Evolutionary conservation across 1,140 invertebrate species (phyloP).

Genomic region (Drosophila kanapiae): DNA sequence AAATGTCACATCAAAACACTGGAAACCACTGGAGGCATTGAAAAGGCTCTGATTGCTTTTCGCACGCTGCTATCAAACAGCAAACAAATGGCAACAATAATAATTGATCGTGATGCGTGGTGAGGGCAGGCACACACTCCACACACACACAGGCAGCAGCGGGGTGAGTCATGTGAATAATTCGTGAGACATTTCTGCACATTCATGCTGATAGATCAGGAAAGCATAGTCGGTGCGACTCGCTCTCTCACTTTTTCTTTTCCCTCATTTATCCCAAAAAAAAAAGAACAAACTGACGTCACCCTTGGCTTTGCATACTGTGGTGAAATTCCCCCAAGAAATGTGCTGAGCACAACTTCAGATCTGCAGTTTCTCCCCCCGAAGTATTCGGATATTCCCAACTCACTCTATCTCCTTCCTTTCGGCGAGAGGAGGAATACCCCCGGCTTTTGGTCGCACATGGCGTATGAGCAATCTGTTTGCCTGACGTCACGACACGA

Average conservation of each 20-base stretch:
- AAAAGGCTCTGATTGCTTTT: conserved; percentile 40
- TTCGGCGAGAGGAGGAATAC: conserved; percentile 25
- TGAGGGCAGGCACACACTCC: not conserved
- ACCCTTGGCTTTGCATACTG: conserved; percentile 26
- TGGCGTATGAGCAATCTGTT: conserved; percentile 43
- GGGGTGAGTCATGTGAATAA: conserved; percentile 46
- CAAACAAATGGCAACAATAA: conserved; percentile 23
- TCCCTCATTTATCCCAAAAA: conserved; percentile 2
- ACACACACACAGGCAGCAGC: not conserved
- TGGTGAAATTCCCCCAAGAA: conserved; percentile 44
- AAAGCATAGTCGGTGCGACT: conserved; percentile 34
- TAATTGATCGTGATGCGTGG: conserved; percentile 58
- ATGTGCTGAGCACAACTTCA: not conserved
- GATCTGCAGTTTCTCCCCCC: not conserved
- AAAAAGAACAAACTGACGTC: conserved; percentile 29
- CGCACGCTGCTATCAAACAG: conserved; percentile 32
- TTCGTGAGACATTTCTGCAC: conserved; percentile 52
- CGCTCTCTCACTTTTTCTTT: conserved; percentile 8
- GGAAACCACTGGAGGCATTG: conserved; percentile 13
- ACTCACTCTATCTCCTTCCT: not conserved
- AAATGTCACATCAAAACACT: conserved; percentile 28
- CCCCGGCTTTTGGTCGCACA: conserved; percentile 19
- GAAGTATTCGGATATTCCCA: not conserved
- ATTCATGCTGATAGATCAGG: conserved; percentile 55
- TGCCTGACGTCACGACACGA: conserved; percentile 35